phyloP scores from a whole-genome alignment of 2,113 vertebrate genomes.

The Formicarius rufipectus region DNA sequence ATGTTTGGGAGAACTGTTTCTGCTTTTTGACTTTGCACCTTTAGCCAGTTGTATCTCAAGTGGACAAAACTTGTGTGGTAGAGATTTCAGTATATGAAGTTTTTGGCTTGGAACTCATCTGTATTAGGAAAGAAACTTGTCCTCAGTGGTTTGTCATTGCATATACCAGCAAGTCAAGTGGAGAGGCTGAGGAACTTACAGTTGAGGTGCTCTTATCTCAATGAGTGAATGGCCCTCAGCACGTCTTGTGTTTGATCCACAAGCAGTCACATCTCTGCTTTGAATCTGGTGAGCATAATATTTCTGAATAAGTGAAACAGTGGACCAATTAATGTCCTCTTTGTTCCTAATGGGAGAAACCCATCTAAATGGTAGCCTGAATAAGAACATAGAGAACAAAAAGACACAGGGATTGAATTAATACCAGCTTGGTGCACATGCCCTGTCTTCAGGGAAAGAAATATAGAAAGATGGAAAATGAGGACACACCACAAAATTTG shows the following conservation, averaged over 20 bases:
- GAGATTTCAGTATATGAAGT: background rate
- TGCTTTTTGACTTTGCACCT: background rate
- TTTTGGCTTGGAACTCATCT: background rate
- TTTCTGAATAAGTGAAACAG: background rate
- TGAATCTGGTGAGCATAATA: background rate
- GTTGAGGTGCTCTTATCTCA: background rate
- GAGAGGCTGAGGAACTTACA: background rate
- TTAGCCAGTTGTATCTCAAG: background rate
- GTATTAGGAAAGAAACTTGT: background rate
- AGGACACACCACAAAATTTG: conserved; percentile 44
- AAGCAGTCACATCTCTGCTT: background rate
- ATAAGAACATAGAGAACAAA: conserved; percentile 18
- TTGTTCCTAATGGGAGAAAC: conserved; percentile 1
- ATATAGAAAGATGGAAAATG: conserved; percentile 17
- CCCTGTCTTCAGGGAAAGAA: background rate
- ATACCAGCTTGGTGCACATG: background rate
- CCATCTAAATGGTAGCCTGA: background rate
- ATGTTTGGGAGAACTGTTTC: background rate
- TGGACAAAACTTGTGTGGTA: background rate
- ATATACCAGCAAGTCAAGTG: background rate
- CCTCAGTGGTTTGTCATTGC: background rate
- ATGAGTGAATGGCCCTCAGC: background rate
- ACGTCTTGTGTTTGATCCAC: background rate
- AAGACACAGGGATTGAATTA: background rate
- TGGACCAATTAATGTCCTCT: background rate